These are phyloP conservation scores for Bathynomus jamesi DNA, from an alignment of 1,140 invertebrate species.

Conservation along the genomic window DNA sequence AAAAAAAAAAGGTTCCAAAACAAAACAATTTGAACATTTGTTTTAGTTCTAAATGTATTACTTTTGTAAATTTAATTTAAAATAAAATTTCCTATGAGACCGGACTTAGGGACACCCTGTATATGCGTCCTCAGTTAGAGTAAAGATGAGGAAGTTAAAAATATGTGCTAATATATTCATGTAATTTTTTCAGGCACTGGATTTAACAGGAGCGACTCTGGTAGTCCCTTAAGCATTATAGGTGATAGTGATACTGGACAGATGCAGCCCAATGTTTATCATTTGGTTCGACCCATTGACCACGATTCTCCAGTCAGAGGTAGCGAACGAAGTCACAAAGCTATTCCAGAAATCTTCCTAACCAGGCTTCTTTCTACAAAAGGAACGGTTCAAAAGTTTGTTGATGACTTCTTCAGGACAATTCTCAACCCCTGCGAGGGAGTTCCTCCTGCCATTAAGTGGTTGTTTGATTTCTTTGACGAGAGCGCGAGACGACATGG, in stretches of 20 bases:
- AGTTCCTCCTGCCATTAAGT: constrained; percentile 79
- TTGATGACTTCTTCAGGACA: constrained; percentile 87
- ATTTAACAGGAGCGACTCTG: constrained; percentile 23
- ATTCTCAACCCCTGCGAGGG: constrained; percentile 77
- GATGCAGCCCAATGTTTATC: constrained; percentile 55
- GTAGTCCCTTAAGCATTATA: constrained; percentile 30
- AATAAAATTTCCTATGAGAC: too few species aligned
- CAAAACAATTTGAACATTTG: too few species aligned
- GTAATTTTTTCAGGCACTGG: constrained; percentile 48
- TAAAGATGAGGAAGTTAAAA: too few species aligned
- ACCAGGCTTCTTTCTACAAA: constrained; percentile 84
- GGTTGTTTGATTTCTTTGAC: constrained; percentile 92
- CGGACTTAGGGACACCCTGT: too few species aligned
- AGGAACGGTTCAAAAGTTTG: constrained; percentile 92
- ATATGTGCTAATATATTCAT: too few species aligned
- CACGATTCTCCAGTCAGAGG: constrained; percentile 50
- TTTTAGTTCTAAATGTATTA: too few species aligned
- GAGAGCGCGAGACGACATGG: constrained; percentile 63
- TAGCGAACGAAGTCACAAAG: constrained; percentile 60
- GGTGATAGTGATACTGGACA: constrained; percentile 14
- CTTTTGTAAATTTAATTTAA: too few species aligned
- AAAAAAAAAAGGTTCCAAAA: too few species aligned
- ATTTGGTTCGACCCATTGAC: constrained; percentile 58
- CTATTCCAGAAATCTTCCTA: constrained; percentile 91
- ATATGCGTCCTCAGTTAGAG: too few species aligned